Evolutionary conservation across 2,797 vertebrate species (phyloP), one percentile per base, ranked within the genome.

Genomic region (Micrastur ruficollis): DNA sequence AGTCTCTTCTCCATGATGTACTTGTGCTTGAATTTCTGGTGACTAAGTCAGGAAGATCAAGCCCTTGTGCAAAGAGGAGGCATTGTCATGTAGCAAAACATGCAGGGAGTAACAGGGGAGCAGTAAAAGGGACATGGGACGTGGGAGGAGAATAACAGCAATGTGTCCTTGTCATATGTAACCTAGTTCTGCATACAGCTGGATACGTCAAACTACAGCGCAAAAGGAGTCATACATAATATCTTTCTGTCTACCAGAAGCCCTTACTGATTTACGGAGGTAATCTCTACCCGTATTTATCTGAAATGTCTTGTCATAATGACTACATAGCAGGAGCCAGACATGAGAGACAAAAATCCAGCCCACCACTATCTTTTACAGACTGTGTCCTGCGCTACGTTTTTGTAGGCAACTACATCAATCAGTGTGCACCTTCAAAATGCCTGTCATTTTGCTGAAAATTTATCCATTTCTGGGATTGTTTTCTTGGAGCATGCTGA

Each of bases 401-500:
- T 82, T 96, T 79, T 85, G 27, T 65, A 68, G 52, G 62, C 25
- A 12, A 78, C 22, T 65, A 13, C n/a, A 46, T 89, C 44, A 76
- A 3, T 84, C 50, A 80, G 22, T 18, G 6, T 74, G 38, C 65
- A 71, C 46, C 78, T 83, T 90, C 91, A 78, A 82, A 92, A 76
- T 31, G 63, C 26, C 44, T 73, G 16, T 71, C 9, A 46, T 90
- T 93, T 82, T 90, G 52, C 34, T 3, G 36, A 63, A 83, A 92
- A 80, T 89, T 11, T 70, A 29, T 75, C 68, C 42, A 12, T 61
- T 89, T 86, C 42, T 32, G 63, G 26, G 27, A n/a, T 31, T 95
- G 31, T 91, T 89, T 89, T 49, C 47, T 73, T 55, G 71, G 74
- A 85, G 90, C 63, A 55, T 76, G 40, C 88, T 85, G 88, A 90